Conservation (phyloP, 2,888 invertebrate genomes). For the Lochmaea capreae region DNA sequence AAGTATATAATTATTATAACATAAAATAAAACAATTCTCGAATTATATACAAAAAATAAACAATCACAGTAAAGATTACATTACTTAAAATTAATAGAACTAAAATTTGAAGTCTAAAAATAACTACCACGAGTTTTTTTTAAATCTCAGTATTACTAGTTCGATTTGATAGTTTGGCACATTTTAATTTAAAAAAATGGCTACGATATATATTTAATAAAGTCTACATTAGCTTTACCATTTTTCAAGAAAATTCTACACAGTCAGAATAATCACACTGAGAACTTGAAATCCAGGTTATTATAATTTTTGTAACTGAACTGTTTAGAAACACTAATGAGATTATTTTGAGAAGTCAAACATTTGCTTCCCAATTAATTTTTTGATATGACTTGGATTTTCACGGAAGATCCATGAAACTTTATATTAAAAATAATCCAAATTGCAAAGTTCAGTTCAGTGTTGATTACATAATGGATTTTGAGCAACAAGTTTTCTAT, state of each 20-base stretch:
- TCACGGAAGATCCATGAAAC: too few relatives aligned
- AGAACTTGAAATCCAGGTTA: neutral
- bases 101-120: constrained; percentile 49
- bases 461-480: neutral
- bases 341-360: too few relatives aligned
- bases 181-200: constrained; percentile 40
- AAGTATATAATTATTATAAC: constrained; percentile 53
- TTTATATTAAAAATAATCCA: neutral
- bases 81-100: constrained; percentile 45
- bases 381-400: too few relatives aligned
- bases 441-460: neutral
- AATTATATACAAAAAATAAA: constrained; percentile 59
- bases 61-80: constrained; percentile 59
- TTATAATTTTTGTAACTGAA: neutral
- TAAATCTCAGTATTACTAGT: constrained; percentile 37
- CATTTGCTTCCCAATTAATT: too few relatives aligned
- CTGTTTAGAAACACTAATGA: too few relatives aligned
- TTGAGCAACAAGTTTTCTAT: neutral
- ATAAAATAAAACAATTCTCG: constrained; percentile 57
- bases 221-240: constrained; percentile 32
- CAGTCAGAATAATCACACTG: neutral
- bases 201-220: constrained; percentile 31
- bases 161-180: constrained; percentile 54
- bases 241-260: neutral
- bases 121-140: constrained; percentile 47